Evolutionary conservation across 1,140 invertebrate species (phyloP), one percentile per base, ranked within the genome.

Genomic region (Heterodera schachtii): DNA sequence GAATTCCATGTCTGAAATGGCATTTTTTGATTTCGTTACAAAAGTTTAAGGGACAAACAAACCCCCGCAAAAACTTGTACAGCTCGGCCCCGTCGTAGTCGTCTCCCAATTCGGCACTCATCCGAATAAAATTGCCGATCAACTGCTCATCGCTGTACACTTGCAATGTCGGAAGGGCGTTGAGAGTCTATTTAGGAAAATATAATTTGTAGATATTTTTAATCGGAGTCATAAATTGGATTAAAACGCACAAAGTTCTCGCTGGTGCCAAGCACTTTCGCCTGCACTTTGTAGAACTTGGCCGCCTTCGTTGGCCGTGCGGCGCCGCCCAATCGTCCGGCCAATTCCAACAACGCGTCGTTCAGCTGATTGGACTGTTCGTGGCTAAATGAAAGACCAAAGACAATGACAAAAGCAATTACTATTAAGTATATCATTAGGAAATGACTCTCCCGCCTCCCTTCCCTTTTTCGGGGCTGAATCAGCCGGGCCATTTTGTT

Each of bases 61-160:
- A 83, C 82, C 46, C 44, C 16, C 31, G 41, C 13, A 83, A 67
- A 83, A 84, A 84, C 13, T 52, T 57, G 16, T 47, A 21, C 8
- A 83, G 67, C 52, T 78, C 21, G 19, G 16, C 43, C 1, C 93
- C 7, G 94, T 93, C 91, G 93, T 95, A 98, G 87, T 98, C 95
- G 90, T 94, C 93, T 3, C 95, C 95, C 57, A 98, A 91, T 85
- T 95, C 94, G 88, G 96, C 93, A 16, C 93, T 93, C 19, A 98
- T 87, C 47, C 94, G 92, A 13, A 98, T 93, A 92, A 97, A 98
- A 91, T 97, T 98, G 9, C 95, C 95, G 87, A 98, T 93, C 9
- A 98, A 91, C 87, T 95, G 93, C 9, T 95, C 95, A 77, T 92
- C 93, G 92, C 96, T 96, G 89, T 98, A 98, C 0, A 95, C 93